Evolutionary conservation across 30 jellyfish, hydroid and myxozoan genomes (phyloP), one percentile per base, ranked within the genome.

Genomic region (Chrysaora quinquecirrha): DNA sequence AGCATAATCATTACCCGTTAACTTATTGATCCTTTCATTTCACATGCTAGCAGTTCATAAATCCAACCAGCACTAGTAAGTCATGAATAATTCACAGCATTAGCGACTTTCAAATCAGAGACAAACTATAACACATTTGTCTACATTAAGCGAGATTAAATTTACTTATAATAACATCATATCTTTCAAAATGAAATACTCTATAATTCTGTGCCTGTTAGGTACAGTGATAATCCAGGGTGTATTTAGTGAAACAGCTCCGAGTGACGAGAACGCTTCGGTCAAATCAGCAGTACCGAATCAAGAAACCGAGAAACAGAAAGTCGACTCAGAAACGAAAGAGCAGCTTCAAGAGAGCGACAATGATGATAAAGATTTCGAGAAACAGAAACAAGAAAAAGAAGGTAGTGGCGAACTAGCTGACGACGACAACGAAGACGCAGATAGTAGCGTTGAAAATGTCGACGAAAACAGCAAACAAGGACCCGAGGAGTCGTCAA

Each of bases 321-420:
- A 81, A 62, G 83, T 89, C 70, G 94, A 89, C 86, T 16, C 35
- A 9, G 94, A 89, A 56, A 89, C 94, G 25, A 83, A 80, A 43
- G 97, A 89, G n/a, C 97, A 88, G 34, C 69, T 88, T 0, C 75
- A 71, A 71, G 97, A 88, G 29, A 89, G 89, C 35, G 78, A 34
- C 1, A 83, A 80, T 49, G 94, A 89, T 33, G 90, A 80, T 34
- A 32, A 67, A 11, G 68, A 49, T 10, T 64, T 80, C 27, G 77
- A 49, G 34, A 65, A 66, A 58, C 90, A 80, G 67, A 48, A 66
- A 54, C n/a, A 83, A 31, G 83, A 80, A 64, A 62, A 38, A 50
- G 66, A 49, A 10, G 34, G 18, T 52, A 62, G 74, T n/a, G 80
- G 46, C 28, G 67, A 31, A 54, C 30, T 48, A 21, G 84, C 29